Evolutionary conservation across 2,888 invertebrate species (phyloP).

Genomic region (Arrhopalites spinosus): DNA sequence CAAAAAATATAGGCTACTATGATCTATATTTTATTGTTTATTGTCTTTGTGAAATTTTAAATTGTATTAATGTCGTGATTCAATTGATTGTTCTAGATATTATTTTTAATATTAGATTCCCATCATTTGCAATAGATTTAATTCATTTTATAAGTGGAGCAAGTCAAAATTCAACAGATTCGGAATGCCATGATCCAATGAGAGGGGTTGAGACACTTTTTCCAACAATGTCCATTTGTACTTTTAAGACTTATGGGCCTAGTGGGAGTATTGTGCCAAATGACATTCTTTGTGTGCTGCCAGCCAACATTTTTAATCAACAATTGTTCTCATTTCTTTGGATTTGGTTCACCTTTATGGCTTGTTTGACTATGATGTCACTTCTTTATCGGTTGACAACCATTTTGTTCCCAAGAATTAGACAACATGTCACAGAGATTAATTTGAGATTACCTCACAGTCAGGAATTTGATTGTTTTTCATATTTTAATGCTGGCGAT

Average conservation of each 20-base stretch:
- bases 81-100: background rate
- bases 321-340: background rate
- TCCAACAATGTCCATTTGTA: background rate
- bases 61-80: background rate
- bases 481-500: background rate
- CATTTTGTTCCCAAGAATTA: no score
- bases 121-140: background rate
- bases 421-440: background rate
- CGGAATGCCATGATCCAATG: background rate
- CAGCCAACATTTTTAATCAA: background rate
- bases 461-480: background rate
- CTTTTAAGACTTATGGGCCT: background rate
- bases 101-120: background rate
- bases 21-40: background rate
- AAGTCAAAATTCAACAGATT: background rate
- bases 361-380: background rate
- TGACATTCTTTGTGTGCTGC: background rate
- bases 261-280: background rate
- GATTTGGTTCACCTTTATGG: background rate
- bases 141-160: background rate
- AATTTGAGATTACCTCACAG: background rate
- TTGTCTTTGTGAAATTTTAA: background rate
- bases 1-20: background rate
- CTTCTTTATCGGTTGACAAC: background rate
- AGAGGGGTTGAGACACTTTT: background rate